Conservation (phyloP, 2,888 invertebrate genomes). For the Choreutis nemorana region DNA sequence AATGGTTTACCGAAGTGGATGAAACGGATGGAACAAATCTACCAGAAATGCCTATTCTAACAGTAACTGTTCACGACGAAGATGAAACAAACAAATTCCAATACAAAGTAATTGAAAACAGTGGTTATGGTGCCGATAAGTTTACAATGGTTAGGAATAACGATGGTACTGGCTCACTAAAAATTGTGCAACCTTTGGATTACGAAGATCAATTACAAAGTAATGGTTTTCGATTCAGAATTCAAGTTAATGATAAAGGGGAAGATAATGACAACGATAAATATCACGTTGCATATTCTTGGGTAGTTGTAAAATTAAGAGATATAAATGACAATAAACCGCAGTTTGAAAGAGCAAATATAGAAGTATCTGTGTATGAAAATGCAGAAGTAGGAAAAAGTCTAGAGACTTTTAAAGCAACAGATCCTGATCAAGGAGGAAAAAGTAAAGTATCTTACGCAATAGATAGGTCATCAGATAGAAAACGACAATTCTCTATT, state of each 20-base stretch:
- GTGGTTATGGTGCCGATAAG: slow-evolving; percentile 94
- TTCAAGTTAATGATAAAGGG: slow-evolving; percentile 94
- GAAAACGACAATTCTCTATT: slow-evolving; percentile 92
- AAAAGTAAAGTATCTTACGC: slow-evolving; percentile 91
- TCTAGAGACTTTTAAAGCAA: slow-evolving; percentile 93
- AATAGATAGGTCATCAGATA: slow-evolving; percentile 90
- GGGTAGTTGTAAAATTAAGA: slow-evolving; percentile 91
- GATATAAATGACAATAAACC: slow-evolving; percentile 99
- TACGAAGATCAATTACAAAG: slow-evolving; percentile 95
- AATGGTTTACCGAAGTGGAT: slow-evolving; percentile 96
- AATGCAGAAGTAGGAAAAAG: slow-evolving; percentile 91
- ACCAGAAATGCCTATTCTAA: slow-evolving; percentile 93
- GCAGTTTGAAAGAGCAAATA: slow-evolving; percentile 91
- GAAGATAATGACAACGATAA: slow-evolving; percentile 97
- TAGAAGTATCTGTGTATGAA: slow-evolving; percentile 91
- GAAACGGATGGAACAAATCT: slow-evolving; percentile 93
- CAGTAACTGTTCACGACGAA: slow-evolving; percentile 94
- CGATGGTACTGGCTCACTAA: slow-evolving; percentile 93
- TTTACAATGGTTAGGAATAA: slow-evolving; percentile 97
- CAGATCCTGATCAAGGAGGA: slow-evolving; percentile 95
- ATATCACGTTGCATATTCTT: slow-evolving; percentile 95
- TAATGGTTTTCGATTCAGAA: slow-evolving; percentile 93
- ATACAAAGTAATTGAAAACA: slow-evolving; percentile 93
- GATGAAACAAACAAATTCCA: slow-evolving; percentile 97
- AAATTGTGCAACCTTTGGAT: slow-evolving; percentile 94